Percentiles rank a stretch among this genome's conserved stretches.
phyloP scores from a whole-genome alignment of 2,888 invertebrate genomes.

The Aproaerema taeniolella region DNA sequence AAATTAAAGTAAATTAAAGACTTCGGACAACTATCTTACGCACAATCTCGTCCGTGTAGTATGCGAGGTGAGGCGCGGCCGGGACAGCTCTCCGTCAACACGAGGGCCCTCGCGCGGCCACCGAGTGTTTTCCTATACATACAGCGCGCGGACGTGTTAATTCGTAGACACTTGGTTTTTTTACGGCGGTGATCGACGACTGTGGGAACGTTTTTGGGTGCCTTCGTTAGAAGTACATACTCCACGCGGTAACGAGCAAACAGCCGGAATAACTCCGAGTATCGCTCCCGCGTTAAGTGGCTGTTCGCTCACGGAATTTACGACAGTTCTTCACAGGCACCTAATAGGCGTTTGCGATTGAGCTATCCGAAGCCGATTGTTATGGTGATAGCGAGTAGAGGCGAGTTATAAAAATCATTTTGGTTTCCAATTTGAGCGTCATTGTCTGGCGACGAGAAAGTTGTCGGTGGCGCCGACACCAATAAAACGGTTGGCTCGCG shows the following conservation, averaged over 20 bases:
- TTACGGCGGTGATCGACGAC: conserved; percentile 72
- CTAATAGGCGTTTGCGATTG: conserved; percentile 50
- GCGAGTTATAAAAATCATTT: conserved; percentile 66
- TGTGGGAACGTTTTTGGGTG: conserved; percentile 74
- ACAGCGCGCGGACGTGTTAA: conserved; percentile 73
- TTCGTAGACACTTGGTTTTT: conserved; percentile 74
- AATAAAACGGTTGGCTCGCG: conserved; percentile 63
- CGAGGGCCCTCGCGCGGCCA: conserved; percentile 63
- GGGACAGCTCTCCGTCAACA: conserved; percentile 67
- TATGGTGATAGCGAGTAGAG: conserved; percentile 34
- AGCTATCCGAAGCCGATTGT: conserved; percentile 45
- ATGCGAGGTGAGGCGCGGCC: conserved; percentile 32
- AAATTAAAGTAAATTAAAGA: conserved; percentile 69
- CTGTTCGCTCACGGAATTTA: conserved; percentile 59
- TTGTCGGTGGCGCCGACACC: conserved; percentile 70
- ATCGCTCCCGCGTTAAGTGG: conserved; percentile 71
- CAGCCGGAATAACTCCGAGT: conserved; percentile 61
- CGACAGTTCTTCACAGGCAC: conserved; percentile 47
- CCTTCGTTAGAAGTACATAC: conserved; percentile 71
- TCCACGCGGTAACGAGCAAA: conserved; percentile 70
- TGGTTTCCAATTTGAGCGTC: conserved; percentile 68
- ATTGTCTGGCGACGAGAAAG: conserved; percentile 73
- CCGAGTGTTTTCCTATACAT: conserved; percentile 74
- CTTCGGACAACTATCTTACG: conserved; percentile 62
- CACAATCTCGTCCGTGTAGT: conserved; percentile 37